Conservation (phyloP, 2,113 vertebrate species). For the Varanus salvator region DNA sequence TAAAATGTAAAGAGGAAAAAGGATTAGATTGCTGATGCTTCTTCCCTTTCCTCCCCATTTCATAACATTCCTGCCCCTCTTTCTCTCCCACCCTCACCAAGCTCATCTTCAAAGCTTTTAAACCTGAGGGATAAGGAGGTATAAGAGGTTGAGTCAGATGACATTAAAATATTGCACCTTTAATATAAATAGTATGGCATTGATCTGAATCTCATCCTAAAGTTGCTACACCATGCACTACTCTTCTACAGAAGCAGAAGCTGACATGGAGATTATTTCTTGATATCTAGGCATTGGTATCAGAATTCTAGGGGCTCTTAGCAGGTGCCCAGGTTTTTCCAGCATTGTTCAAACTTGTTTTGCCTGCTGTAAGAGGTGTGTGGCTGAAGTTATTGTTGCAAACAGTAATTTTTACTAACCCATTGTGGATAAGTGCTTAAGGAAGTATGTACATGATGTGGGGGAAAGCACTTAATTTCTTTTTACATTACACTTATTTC, state of each 20-base stretch:
- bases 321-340: neutral
- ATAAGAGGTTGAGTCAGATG: neutral
- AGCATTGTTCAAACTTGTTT: neutral
- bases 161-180: slow-evolving; percentile 21
- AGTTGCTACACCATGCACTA: slow-evolving; percentile 2
- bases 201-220: slow-evolving; percentile 21
- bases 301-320: neutral
- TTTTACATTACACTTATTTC: neutral
- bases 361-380: neutral
- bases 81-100: slow-evolving; percentile 49
- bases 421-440: neutral
- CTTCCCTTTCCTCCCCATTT: slow-evolving; percentile 41
- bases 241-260: neutral
- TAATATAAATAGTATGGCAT: slow-evolving; percentile 25
- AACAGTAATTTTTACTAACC: neutral
- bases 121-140: neutral
- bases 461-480: neutral
- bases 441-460: neutral
- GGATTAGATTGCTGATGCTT: slow-evolving; percentile 70
- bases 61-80: slow-evolving; percentile 60
- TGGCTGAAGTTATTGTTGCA: neutral
- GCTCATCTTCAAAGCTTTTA: slow-evolving; percentile 39
- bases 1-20: slow-evolving; percentile 76
- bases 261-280: slow-evolving; percentile 14
- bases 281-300: neutral